Percentiles rank a stretch among this genome's conserved stretches.
phyloP scores from a whole-genome alignment of 2,797 vertebrate genomes.

The Spizella passerina region DNA sequence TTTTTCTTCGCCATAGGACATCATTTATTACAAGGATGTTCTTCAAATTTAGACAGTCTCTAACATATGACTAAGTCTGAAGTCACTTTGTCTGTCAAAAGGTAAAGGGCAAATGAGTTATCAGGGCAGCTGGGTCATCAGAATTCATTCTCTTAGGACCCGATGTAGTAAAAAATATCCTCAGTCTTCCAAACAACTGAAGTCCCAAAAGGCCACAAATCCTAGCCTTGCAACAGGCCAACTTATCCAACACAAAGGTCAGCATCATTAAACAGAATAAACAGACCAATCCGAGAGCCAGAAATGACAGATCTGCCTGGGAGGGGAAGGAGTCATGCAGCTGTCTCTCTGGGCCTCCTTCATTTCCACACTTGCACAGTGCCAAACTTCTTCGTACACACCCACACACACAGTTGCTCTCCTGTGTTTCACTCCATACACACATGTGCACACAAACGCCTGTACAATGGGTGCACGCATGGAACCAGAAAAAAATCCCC shows the following conservation, averaged over 20 bases:
- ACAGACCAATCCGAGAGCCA: conserved; percentile 19
- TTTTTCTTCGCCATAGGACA: background rate
- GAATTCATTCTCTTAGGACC: conserved; percentile 3
- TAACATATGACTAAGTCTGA: conserved; percentile 26
- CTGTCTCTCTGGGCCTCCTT: background rate
- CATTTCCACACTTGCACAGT: background rate
- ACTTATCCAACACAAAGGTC: conserved; percentile 62
- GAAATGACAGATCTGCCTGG: conserved; percentile 37
- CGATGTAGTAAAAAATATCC: background rate
- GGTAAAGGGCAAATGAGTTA: conserved; percentile 55
- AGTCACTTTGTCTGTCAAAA: conserved; percentile 39
- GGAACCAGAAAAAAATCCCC: background rate
- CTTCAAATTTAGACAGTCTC: background rate
- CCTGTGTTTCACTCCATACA: background rate
- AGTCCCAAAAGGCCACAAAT: conserved; percentile 47
- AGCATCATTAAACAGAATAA: conserved; percentile 60
- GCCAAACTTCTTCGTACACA: background rate
- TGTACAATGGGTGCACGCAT: fast-evolving
- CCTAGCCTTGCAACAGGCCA: conserved; percentile 28
- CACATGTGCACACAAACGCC: fast-evolving
- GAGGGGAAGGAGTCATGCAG: background rate
- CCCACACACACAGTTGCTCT: background rate
- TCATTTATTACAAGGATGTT: background rate
- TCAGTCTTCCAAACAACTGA: background rate
- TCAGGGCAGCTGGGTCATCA: conserved; percentile 29